A percentile compares a stretch with the other conserved stretches of the same genome.
Conservation (phyloP, 2,888 invertebrate species). For the Lasioglossum figueresi region DNA sequence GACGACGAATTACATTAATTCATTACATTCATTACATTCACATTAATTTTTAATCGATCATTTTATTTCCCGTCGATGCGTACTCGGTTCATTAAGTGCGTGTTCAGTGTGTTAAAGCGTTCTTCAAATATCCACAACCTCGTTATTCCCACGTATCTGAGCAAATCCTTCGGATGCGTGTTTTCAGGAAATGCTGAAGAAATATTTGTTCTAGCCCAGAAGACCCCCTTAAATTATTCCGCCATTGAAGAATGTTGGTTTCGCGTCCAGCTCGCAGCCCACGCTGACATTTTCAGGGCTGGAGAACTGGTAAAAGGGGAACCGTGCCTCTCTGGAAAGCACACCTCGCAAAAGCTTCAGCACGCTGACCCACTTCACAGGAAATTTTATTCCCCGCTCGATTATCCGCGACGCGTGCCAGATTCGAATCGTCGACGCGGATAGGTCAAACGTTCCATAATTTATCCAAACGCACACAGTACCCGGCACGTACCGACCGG, state of each 20-base stretch:
- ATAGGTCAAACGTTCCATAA: slow-evolving; percentile 49
- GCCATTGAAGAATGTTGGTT: not conserved
- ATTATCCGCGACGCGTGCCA: slow-evolving; percentile 53
- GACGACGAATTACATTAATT: too few relatives aligned
- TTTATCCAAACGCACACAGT: slow-evolving; percentile 23
- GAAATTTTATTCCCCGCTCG: slow-evolving; percentile 45
- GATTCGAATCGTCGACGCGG: slow-evolving; percentile 43
- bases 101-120: too few relatives aligned
- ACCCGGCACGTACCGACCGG: not conserved
- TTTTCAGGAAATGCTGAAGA: not conserved
- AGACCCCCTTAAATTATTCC: slow-evolving; percentile 13
- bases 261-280: not conserved
- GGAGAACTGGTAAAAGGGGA: not conserved
- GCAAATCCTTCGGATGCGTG: not conserved
- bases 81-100: too few relatives aligned
- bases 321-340: slow-evolving; percentile 4
- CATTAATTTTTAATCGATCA: too few relatives aligned
- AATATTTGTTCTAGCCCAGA: not conserved
- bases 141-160: not conserved
- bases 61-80: too few relatives aligned
- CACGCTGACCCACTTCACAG: slow-evolving; percentile 38
- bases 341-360: slow-evolving; percentile 9
- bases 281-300: not conserved
- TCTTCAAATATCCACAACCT: too few relatives aligned
- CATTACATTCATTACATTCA: too few relatives aligned